phyloP scores from a whole-genome alignment of 2,888 invertebrate genomes.

The Pollenia labialis region DNA sequence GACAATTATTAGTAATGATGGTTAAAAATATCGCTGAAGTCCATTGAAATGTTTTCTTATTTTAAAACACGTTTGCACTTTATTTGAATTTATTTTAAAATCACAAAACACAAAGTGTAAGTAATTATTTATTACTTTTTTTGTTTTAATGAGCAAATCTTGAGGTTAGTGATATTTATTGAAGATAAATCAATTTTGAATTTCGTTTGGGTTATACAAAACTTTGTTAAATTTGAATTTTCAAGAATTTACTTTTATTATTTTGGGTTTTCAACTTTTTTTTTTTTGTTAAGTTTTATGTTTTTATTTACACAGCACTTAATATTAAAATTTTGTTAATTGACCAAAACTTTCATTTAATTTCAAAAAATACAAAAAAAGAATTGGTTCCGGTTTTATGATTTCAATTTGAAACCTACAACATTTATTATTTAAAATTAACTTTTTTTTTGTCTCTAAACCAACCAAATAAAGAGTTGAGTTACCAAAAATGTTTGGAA shows the following conservation, averaged over 20 bases:
- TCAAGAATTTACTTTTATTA: constrained; percentile 37
- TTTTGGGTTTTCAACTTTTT: constrained; percentile 19
- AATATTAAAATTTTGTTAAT: constrained; percentile 62
- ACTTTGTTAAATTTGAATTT: background rate
- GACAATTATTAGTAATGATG: background rate
- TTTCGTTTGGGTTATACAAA: background rate
- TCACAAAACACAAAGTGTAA: background rate
- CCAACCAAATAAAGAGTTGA: constrained; percentile 59
- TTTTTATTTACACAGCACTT: constrained; percentile 22
- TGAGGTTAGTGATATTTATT: too few relatives aligned
- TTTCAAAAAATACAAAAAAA: constrained; percentile 31
- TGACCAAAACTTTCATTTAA: constrained; percentile 51
- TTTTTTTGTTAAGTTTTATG: background rate
- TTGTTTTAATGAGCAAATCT: background rate
- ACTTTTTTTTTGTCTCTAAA: constrained; percentile 41
- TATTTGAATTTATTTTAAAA: background rate
- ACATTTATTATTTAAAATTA: constrained; percentile 39
- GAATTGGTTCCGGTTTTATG: constrained; percentile 62
- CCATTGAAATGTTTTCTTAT: constrained; percentile 10
- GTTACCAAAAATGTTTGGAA: constrained; percentile 39
- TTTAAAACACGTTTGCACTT: constrained; percentile 7
- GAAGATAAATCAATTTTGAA: background rate
- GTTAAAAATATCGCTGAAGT: constrained; percentile 5
- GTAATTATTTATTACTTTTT: background rate
- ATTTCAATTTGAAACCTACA: constrained; percentile 36